A percentile compares a stretch with the other conserved stretches of the same genome.
These are phyloP conservation scores for Lates japonicus DNA, from an alignment of 2,797 vertebrate species.

Conservation along the genomic window DNA sequence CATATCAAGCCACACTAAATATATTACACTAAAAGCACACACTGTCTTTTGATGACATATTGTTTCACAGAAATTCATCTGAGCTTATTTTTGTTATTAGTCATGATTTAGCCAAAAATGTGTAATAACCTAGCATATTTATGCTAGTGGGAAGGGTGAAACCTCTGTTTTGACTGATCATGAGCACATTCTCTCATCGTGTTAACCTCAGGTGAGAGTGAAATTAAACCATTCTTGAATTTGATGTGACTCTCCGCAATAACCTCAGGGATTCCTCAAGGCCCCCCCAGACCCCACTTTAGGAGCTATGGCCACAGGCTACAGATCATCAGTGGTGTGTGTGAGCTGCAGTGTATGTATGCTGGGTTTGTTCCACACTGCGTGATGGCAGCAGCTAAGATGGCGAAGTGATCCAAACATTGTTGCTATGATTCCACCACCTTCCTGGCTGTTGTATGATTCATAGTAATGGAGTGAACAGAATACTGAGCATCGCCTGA, in stretches of 20 bases:
- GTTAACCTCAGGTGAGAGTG: background rate
- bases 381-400: constrained; percentile 70
- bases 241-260: constrained; percentile 7
- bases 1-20: background rate
- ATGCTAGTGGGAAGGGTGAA: background rate
- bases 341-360: constrained; percentile 22
- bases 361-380: constrained; percentile 59
- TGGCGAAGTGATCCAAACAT: constrained; percentile 76
- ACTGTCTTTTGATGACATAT: background rate
- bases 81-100: background rate
- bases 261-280: constrained; percentile 19
- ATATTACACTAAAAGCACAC: background rate
- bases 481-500: constrained; percentile 43
- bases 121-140: constrained; percentile 3
- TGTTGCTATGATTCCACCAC: constrained; percentile 79
- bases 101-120: background rate
- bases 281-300: constrained; percentile 12
- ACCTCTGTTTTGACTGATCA: background rate
- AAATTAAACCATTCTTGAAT: constrained; percentile 19
- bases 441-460: constrained; percentile 70
- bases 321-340: constrained; percentile 37
- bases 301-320: constrained; percentile 34
- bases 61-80: constrained; percentile 1
- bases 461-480: constrained; percentile 64
- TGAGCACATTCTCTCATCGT: background rate